These are phyloP conservation scores for Tychaedon coryphoeus DNA, from an alignment of 2,113 vertebrate genomes.

Conservation along the genomic window DNA sequence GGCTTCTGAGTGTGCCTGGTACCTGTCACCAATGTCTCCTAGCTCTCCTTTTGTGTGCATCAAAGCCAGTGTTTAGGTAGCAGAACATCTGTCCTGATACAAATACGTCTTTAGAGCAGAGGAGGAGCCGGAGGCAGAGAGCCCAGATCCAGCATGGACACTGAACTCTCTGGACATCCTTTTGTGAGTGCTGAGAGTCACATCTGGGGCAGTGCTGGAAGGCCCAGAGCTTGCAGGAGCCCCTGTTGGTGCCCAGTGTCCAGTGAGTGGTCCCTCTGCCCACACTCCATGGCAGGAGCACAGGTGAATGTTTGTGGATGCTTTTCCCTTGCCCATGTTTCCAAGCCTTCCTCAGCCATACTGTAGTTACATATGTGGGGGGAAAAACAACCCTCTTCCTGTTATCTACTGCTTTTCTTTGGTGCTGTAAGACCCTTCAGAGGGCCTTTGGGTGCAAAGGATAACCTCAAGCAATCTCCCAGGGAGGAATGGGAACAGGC, in stretches of 20 bases:
- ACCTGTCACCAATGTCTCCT: neutral
- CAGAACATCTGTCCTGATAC: neutral
- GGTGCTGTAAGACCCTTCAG: neutral
- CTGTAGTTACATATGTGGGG: rapidly evolving
- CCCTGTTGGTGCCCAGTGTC: neutral
- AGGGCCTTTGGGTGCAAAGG: neutral
- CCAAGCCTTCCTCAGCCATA: neutral
- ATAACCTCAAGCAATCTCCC: neutral
- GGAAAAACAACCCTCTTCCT: rapidly evolving
- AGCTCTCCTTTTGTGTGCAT: neutral
- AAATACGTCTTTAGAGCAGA: neutral
- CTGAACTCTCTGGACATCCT: neutral
- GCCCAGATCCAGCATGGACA: neutral
- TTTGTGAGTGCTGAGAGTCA: neutral
- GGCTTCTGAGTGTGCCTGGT: neutral
- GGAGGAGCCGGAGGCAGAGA: neutral
- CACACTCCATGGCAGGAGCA: neutral
- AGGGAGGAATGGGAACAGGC: neutral
- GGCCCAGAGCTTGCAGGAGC: neutral
- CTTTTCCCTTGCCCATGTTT: neutral
- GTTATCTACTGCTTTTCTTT: neutral
- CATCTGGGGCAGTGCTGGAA: neutral
- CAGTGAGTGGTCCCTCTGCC: neutral
- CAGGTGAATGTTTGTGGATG: rapidly evolving
- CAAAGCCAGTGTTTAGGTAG: neutral